Evolutionary conservation across 2,797 vertebrate genomes (phyloP).

Genomic region (Artibeus lituratus): DNA sequence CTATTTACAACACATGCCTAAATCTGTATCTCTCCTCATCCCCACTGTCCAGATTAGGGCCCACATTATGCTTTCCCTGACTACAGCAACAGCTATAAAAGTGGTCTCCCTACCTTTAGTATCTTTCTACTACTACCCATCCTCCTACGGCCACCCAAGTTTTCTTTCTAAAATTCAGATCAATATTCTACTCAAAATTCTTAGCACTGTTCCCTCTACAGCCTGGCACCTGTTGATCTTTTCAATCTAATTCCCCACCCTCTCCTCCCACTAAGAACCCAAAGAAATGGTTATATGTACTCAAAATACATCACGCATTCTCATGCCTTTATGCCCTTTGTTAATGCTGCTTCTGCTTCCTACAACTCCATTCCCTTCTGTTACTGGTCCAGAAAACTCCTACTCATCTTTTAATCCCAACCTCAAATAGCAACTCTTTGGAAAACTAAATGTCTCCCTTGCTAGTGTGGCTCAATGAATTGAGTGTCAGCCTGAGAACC

Average conservation of each 20-base stretch:
- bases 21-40: background rate
- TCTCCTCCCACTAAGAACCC: background rate
- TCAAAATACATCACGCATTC: background rate
- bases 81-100: background rate
- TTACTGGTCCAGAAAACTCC: background rate
- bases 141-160: background rate
- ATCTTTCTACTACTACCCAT: background rate
- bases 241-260: background rate
- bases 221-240: background rate
- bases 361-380: background rate
- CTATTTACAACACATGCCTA: background rate
- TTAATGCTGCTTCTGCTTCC: background rate
- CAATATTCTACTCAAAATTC: conserved; percentile 25
- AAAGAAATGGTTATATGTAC: background rate
- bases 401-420: background rate
- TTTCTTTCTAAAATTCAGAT: background rate
- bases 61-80: background rate
- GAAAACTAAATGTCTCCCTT: background rate
- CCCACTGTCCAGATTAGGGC: background rate
- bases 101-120: background rate
- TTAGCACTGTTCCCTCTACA: background rate
- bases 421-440: background rate
- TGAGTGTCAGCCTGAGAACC: too few species aligned
- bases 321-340: background rate
- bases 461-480: too few species aligned